Evolutionary conservation across 1,140 invertebrate genomes (phyloP).

Genomic region (Argopecten irradians): DNA sequence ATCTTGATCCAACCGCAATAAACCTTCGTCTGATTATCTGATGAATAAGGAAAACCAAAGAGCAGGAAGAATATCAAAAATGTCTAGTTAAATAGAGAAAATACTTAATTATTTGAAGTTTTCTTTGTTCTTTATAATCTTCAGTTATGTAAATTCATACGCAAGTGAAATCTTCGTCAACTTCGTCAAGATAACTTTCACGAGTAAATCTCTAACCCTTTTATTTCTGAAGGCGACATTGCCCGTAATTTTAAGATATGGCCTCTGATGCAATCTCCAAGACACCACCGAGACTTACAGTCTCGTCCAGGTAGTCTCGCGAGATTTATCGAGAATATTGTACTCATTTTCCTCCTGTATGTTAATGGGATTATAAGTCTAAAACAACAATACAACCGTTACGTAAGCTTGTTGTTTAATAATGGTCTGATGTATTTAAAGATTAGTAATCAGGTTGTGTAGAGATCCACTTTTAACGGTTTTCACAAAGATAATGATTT

Average conservation of each 20-base stretch:
- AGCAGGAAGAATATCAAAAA: background rate
- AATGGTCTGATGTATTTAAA: background rate
- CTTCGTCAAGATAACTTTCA: constrained; percentile 5
- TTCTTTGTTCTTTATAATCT: constrained; percentile 19
- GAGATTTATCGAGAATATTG: constrained; percentile 11
- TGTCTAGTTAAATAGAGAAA: background rate
- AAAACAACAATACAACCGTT: constrained; percentile 4
- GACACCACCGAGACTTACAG: background rate
- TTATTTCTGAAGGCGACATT: background rate
- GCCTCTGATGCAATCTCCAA: constrained; percentile 5
- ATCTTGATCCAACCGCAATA: constrained; percentile 7
- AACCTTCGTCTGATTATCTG: background rate
- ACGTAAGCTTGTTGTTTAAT: constrained; percentile 1
- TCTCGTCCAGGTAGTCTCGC: constrained; percentile 13
- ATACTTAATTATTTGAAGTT: constrained; percentile 12
- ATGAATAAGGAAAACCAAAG: background rate
- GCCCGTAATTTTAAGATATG: background rate
- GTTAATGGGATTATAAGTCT: constrained; percentile 15
- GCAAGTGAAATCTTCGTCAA: constrained; percentile 8
- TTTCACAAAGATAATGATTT: background rate
- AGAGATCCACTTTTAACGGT: background rate
- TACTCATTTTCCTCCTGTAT: constrained; percentile 1
- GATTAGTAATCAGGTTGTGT: background rate
- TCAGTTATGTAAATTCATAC: constrained; percentile 4
- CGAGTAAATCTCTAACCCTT: constrained; percentile 15